phyloP scores from a whole-genome alignment of 1,140 invertebrate genomes.

The Drepana arcuata region DNA sequence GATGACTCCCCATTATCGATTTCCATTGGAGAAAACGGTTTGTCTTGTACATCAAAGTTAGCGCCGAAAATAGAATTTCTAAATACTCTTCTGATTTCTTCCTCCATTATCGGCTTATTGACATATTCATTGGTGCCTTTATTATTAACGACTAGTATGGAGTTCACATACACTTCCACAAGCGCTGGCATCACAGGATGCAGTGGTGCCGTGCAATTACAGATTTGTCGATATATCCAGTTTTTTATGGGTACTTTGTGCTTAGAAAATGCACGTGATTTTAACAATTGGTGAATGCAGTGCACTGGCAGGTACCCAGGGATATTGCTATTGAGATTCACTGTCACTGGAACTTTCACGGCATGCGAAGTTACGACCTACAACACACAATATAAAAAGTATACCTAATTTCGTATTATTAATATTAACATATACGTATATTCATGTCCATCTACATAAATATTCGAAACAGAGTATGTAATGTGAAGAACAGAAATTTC shows the following conservation, averaged over 20 bases:
- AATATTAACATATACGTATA: too few species aligned
- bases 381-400: too few species aligned
- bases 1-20: conserved; percentile 70
- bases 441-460: too few species aligned
- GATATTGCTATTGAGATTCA: conserved; percentile 89
- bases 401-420: too few species aligned
- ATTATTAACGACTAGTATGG: conserved; percentile 86
- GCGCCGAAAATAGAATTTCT: conserved; percentile 81
- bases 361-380: conserved; percentile 95
- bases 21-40: conserved; percentile 54
- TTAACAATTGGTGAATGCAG: conserved; percentile 96
- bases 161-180: conserved; percentile 96
- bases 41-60: conserved; percentile 76
- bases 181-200: conserved; percentile 95
- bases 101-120: conserved; percentile 93
- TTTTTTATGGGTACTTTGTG: conserved; percentile 95
- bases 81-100: conserved; percentile 91
- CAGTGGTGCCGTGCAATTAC: conserved; percentile 86
- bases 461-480: too few species aligned
- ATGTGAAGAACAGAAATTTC: too few species aligned
- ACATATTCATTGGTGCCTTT: conserved; percentile 81
- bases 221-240: conserved; percentile 96
- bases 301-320: conserved; percentile 96
- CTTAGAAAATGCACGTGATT: conserved; percentile 95
- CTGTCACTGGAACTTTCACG: conserved; percentile 95